A percentile compares a stretch with the other conserved stretches of the same genome.
Conservation (phyloP, 2,888 invertebrate genomes). For the Pogonocherus hispidulus region DNA sequence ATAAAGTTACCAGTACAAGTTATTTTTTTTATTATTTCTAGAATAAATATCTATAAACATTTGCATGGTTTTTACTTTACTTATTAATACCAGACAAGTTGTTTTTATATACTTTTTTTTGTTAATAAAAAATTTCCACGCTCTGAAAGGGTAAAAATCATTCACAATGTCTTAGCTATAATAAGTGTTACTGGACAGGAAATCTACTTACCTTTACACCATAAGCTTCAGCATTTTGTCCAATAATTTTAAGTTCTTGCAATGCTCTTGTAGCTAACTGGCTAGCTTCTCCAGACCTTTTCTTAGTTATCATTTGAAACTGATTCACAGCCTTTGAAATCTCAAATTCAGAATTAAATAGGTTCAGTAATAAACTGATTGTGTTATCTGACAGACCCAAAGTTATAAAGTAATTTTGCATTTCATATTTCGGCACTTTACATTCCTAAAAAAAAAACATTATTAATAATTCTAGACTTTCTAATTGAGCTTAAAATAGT, state of each 20-base stretch:
- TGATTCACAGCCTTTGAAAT: constrained; percentile 74
- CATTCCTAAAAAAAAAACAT: constrained; percentile 69
- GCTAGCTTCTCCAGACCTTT: constrained; percentile 76
- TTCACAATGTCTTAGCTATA: too few relatives aligned
- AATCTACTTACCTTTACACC: constrained; percentile 80
- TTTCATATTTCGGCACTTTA: constrained; percentile 77
- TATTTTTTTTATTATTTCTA: too few relatives aligned
- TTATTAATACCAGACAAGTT: too few relatives aligned
- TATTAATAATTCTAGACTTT: too few relatives aligned
- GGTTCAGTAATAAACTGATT: constrained; percentile 74
- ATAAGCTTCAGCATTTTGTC: constrained; percentile 78
- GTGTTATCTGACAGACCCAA: constrained; percentile 79
- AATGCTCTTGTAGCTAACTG: constrained; percentile 79
- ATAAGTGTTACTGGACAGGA: too few relatives aligned
- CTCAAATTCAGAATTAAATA: constrained; percentile 79
- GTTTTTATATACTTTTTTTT: too few relatives aligned
- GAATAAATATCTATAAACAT: too few relatives aligned
- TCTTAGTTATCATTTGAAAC: constrained; percentile 77
- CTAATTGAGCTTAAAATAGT: too few relatives aligned
- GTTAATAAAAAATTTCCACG: too few relatives aligned
- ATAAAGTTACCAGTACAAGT: too few relatives aligned
- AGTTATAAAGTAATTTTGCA: constrained; percentile 78
- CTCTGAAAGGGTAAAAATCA: too few relatives aligned
- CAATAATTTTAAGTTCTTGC: constrained; percentile 81
- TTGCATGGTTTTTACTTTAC: too few relatives aligned